Base-by-base conservation (phyloP, 2,888 invertebrate species). In the Lasioglossum marginatum region DNA sequence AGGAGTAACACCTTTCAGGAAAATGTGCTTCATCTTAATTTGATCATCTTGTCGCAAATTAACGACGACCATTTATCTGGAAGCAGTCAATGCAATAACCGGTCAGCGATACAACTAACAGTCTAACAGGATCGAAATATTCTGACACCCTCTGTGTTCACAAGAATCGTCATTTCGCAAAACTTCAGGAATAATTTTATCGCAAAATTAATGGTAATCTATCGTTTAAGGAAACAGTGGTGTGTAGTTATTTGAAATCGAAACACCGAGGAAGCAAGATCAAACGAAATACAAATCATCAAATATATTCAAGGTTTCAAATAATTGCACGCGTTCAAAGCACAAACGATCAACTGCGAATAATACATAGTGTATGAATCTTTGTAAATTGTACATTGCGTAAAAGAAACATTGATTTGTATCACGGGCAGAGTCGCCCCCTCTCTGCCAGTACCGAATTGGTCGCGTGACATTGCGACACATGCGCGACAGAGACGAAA, bases 91-190 rank as follows among this genome's bases (percentile, higher is more conserved):
- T 14, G 14, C 48, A 40, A 74, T 23, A 68, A 48, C 27, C 23
- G 31, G 23, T n/a, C 27, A 48, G 34, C 71, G n/a, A 78, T 34
- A 19, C 14, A 19, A 34, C 70, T 68, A n/a, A 14, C 43, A 16
- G 71, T 71, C 6, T 6, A 4, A 76, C 43, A 43, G 16, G 72
- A 79, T 79, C 66, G 43, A 74, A 83, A 70, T 81, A 79, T 63
- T 60, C 48, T 34, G n/a, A 83, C 77, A 82, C 87, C 78, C 79
- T 72, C 70, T 72, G 79, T 87, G 84, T 89, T 87, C 80, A 77
- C 34, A 63, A 83, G 77, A 76, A 82, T 81, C 81, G 57, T 86
- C 72, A 43, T 83, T 88, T 74, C 66, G 27, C 75, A 40, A 45
- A 31, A 79, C 27, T n/a, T 74, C 77, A 79, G 77, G 66, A 45